These are phyloP conservation scores for Leucosticte australis DNA, from an alignment of 2,113 vertebrate species.

Conservation along the genomic window DNA sequence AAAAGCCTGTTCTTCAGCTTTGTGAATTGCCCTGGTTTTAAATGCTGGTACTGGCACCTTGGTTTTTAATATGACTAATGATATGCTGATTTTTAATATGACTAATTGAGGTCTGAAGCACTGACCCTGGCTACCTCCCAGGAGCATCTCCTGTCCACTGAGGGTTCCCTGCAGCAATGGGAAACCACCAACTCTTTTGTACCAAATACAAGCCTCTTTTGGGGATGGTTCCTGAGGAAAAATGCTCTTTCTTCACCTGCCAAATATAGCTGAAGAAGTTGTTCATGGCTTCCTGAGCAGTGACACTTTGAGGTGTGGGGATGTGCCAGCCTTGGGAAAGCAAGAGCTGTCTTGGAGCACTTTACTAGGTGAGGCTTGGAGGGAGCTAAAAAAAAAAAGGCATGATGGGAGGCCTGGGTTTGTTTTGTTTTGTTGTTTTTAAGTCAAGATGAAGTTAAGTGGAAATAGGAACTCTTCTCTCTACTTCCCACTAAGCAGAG, in stretches of 20 bases:
- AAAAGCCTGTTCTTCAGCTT: not conserved
- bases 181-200: not conserved
- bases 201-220: not conserved
- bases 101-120: not conserved
- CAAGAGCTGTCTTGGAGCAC: not conserved
- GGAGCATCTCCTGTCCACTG: not conserved
- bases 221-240: not conserved
- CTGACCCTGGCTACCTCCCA: not conserved
- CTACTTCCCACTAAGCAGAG: not conserved
- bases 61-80: not conserved
- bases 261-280: not conserved
- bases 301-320: not conserved
- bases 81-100: not conserved
- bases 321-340: not conserved
- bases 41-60: not conserved
- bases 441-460: not conserved
- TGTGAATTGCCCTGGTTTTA: not conserved
- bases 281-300: not conserved
- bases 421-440: not conserved
- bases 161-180: not conserved
- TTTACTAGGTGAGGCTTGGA: not conserved
- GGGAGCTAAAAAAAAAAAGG: not conserved
- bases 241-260: not conserved
- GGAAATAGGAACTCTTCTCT: not conserved
- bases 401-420: rapidly evolving